Percentiles rank a stretch among this genome's conserved stretches.
phyloP scores from a whole-genome alignment of 2,113 vertebrate species.

The Phylloscopus trochilus region DNA sequence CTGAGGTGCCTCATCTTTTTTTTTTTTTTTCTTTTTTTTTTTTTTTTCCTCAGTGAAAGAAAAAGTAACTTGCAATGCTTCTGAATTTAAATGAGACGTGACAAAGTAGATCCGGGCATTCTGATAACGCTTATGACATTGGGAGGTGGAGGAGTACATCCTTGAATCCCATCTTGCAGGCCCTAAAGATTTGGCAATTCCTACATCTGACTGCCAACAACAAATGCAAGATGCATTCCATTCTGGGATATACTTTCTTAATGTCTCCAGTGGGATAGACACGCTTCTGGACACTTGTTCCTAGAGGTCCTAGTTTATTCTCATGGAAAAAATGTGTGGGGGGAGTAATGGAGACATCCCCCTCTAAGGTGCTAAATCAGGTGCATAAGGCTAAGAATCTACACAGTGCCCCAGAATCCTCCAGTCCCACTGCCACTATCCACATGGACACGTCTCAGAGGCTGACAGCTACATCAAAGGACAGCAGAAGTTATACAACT shows the following conservation, averaged over 20 bases:
- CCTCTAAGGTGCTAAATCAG: background rate
- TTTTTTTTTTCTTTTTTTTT: background rate
- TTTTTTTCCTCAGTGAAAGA: background rate
- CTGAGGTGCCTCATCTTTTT: background rate
- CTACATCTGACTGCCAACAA: background rate
- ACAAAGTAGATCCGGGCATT: background rate
- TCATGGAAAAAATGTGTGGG: background rate
- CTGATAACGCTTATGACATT: background rate
- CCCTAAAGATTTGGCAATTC: background rate
- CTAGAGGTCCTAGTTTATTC: background rate
- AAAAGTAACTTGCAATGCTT: background rate
- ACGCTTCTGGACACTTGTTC: background rate
- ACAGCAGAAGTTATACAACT: background rate
- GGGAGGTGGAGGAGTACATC: background rate
- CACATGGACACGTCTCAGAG: fast-evolving
- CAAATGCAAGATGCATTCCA: background rate
- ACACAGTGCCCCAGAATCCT: background rate
- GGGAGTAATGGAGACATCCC: background rate
- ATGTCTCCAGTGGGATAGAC: background rate
- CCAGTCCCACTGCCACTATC: background rate
- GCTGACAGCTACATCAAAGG: background rate
- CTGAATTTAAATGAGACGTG: background rate
- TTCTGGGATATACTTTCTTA: background rate
- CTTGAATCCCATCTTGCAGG: background rate
- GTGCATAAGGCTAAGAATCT: background rate